Evolutionary conservation across 2,113 vertebrate genomes (phyloP).

Genomic region (Thamnophis sirtalis): DNA sequence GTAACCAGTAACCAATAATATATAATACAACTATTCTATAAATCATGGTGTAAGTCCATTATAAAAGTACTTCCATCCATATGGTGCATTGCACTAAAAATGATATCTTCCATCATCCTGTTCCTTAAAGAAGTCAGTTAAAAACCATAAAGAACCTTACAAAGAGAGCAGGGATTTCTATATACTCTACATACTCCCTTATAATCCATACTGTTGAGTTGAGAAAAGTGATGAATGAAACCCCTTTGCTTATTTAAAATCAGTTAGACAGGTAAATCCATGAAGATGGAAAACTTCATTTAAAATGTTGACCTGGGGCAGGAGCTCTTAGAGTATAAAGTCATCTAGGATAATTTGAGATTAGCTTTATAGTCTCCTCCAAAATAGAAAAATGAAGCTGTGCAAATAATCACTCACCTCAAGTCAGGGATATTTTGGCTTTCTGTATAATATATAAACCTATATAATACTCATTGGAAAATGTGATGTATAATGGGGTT

Average conservation of each 20-base stretch:
- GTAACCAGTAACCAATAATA: too few species aligned
- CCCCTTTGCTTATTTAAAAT: slow-evolving; percentile 1
- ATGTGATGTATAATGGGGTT: neutral
- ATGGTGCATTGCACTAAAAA: neutral
- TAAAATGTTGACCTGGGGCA: neutral
- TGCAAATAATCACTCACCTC: slow-evolving; percentile 6
- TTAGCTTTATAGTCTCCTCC: slow-evolving; percentile 19
- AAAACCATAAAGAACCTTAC: neutral
- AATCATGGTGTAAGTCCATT: neutral
- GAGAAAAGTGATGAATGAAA: neutral
- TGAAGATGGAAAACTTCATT: slow-evolving; percentile 1
- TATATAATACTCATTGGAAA: slow-evolving; percentile 18
- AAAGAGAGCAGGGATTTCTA: neutral
- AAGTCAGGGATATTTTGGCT: neutral
- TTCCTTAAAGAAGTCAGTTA: neutral
- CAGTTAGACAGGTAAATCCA: neutral
- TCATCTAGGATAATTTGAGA: neutral
- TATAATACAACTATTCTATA: neutral
- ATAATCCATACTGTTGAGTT: neutral
- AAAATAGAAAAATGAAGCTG: neutral
- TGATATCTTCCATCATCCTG: neutral
- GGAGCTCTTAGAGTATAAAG: slow-evolving; percentile 28
- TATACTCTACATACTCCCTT: neutral
- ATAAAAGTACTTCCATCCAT: neutral
- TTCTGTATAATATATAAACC: neutral